Percentiles rank a stretch among this genome's conserved stretches.
Evolutionary conservation across 2,888 invertebrate genomes (phyloP).

Genomic region (Seira sanloemensis): DNA sequence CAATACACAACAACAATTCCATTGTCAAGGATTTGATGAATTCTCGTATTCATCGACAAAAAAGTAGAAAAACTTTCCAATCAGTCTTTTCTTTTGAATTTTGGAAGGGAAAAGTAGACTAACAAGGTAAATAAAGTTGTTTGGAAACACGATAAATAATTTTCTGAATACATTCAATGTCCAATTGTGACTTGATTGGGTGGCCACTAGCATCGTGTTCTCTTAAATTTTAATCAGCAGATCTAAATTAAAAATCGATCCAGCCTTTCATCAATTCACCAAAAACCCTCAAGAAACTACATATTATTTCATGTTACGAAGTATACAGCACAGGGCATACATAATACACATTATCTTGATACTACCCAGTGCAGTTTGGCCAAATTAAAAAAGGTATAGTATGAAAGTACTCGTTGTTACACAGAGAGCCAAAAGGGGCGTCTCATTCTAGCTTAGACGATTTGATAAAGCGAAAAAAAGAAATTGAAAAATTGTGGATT

Average conservation of each 20-base stretch:
- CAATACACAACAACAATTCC: too few relatives aligned
- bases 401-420: conserved; percentile 6
- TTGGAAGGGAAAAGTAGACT: too few relatives aligned
- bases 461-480: not conserved
- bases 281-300: conserved; percentile 21
- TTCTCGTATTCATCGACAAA: too few relatives aligned
- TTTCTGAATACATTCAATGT: conserved; percentile 31
- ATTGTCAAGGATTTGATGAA: too few relatives aligned
- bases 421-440: not conserved
- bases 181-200: conserved; percentile 38
- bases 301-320: conserved; percentile 23
- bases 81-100: too few relatives aligned
- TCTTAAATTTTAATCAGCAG: conserved; percentile 61
- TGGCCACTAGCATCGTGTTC: conserved; percentile 47
- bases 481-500: not conserved
- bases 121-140: too few relatives aligned
- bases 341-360: not conserved
- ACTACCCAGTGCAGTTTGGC: conserved; percentile 1
- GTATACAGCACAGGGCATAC: conserved; percentile 6
- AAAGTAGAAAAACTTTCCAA: too few relatives aligned
- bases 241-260: conserved; percentile 63
- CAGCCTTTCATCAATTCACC: conserved; percentile 23
- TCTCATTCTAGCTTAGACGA: not conserved
- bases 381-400: not conserved
- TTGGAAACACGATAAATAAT: too few relatives aligned